Evolutionary conservation across 53 echinoderm and acorn worm species (phyloP).

Genomic region (Apostichopus leukothele): DNA sequence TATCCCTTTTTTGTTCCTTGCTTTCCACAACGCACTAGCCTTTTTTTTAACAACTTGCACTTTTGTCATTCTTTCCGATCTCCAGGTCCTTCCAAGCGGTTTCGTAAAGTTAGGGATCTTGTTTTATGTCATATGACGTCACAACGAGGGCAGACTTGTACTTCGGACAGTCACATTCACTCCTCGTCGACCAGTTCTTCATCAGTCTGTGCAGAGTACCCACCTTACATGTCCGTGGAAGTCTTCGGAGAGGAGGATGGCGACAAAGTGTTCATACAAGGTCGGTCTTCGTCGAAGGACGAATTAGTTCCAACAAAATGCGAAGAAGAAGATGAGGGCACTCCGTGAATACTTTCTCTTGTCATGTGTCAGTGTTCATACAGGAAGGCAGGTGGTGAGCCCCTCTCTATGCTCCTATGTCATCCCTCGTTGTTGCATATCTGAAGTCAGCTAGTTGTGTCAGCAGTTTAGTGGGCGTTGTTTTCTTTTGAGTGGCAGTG

Average conservation of each 20-base stretch:
- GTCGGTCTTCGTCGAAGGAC: slow-evolving; percentile 55
- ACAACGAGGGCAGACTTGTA: slow-evolving; percentile 67
- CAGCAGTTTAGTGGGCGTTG: no score
- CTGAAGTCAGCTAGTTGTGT: no score
- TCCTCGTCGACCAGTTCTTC: slow-evolving; percentile 65
- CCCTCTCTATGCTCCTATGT: no score
- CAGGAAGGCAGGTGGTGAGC: no score
- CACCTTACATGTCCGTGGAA: slow-evolving; percentile 56
- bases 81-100: slow-evolving; percentile 81
- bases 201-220: slow-evolving; percentile 61
- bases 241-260: slow-evolving; percentile 84
- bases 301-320: slow-evolving; percentile 40
- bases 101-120: slow-evolving; percentile 82
- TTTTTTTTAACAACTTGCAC: not conserved
- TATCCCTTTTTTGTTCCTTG: no score
- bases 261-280: slow-evolving; percentile 77
- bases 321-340: not conserved
- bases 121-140: slow-evolving; percentile 90
- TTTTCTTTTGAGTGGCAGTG: no score
- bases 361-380: no score
- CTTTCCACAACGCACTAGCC: no score
- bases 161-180: slow-evolving; percentile 68
- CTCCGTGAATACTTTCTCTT: not conserved
- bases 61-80: not conserved
- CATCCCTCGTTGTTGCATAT: no score